Evolutionary conservation across 2,888 invertebrate species (phyloP), one percentile per base, ranked within the genome.

Genomic region (Ferdinandea cuprea): DNA sequence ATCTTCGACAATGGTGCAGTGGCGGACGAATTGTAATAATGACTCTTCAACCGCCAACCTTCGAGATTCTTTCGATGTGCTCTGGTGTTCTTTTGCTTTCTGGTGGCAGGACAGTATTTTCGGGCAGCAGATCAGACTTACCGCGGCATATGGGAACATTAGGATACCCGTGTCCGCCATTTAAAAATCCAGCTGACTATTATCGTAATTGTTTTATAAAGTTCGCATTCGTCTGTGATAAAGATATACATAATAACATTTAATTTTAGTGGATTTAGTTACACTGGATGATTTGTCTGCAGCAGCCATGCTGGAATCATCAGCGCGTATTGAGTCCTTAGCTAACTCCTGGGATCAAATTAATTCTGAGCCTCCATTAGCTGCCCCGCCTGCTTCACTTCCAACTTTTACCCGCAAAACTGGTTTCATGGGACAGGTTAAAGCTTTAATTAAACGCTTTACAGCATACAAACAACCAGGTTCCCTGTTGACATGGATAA

Each of bases 181-280:
- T 96, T 90, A 98, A 98, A 91, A 98, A 98, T 89, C 98, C 98
- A 58, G 97, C 98, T 0, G 98, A 98, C 92, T 98, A 98, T 90
- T 98, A 98, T 90, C 92, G 96, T 97, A 92, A 94, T 95, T 93
- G 76, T 35, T 56, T 1, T 19, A n/a, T 1, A 42, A 32, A 15
- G n/a, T 4, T 17, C 17, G 9, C 21, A 54, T 17, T 1, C 15
- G 11, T 9, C 1, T 13, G 1, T 19, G 25, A 25, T 30, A 9
- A 1, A 0, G 15, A 30, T 9, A 19, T 8, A 11, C 44, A 52
- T 48, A 3, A 32, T 32, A 19, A 46, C 77, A 32, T 71, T 42
- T 30, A 8, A 78, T 92, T 92, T 1, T 90, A 98, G 98, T 98
- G 91, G 98, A 98, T 91, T 92, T 98, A 87, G 98, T 98, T 17